phyloP scores from a whole-genome alignment of 2,888 invertebrate genomes.

The Heliothis peltigera region DNA sequence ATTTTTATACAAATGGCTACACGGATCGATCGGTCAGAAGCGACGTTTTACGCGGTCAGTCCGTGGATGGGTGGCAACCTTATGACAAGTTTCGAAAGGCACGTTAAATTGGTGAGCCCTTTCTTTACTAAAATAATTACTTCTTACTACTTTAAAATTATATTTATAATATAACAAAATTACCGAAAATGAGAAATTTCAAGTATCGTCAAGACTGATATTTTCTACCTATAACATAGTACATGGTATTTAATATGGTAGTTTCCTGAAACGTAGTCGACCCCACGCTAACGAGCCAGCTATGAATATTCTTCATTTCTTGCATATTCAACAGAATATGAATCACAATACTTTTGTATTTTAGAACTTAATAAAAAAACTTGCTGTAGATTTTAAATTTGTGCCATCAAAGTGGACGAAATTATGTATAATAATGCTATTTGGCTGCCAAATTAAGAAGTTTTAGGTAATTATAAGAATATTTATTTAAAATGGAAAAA shows the following conservation, averaged over 20 bases:
- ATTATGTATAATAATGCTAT: conserved; percentile 16
- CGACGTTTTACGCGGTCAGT: too few relatives aligned
- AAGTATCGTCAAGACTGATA: too few relatives aligned
- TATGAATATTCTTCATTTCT: conserved; percentile 82
- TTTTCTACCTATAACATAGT: conserved; percentile 31
- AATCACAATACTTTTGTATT: conserved; percentile 84
- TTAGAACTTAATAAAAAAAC: conserved; percentile 76
- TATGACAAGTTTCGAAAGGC: too few relatives aligned
- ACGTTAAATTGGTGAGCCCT: too few relatives aligned
- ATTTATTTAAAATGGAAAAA: too few relatives aligned
- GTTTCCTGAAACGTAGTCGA: conserved; percentile 78
- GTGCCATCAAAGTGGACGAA: conserved; percentile 36
- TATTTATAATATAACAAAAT: too few relatives aligned
- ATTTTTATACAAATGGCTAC: conserved; percentile 16
- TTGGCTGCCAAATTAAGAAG: neutral
- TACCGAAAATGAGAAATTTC: too few relatives aligned
- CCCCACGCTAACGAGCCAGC: conserved; percentile 82
- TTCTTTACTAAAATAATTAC: too few relatives aligned
- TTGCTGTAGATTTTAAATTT: conserved; percentile 43
- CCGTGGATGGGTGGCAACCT: too few relatives aligned
- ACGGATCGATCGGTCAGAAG: too few relatives aligned
- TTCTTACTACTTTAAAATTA: too few relatives aligned
- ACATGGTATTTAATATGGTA: conserved; percentile 63
- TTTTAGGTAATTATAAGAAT: neutral
- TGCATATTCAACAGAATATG: conserved; percentile 86